phyloP scores from a whole-genome alignment of 2,888 invertebrate genomes.

The Sinodicranocentrus sp. region DNA sequence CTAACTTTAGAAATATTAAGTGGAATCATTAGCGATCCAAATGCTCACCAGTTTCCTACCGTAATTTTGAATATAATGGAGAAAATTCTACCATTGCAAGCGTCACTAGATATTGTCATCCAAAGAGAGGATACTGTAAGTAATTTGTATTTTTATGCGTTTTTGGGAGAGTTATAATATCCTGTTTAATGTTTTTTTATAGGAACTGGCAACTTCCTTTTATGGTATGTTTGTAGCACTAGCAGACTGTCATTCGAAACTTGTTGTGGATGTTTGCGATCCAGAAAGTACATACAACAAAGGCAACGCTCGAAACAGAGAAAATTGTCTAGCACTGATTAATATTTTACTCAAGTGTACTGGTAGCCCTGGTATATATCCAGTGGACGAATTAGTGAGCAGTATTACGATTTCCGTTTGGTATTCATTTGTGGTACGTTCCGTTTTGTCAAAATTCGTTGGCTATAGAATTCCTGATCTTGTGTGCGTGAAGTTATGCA shows the following conservation, averaged over 20 bases:
- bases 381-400: slow-evolving; percentile 74
- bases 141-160: neutral
- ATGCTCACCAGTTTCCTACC: slow-evolving; percentile 72
- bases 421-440: slow-evolving; percentile 76
- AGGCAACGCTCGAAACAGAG: slow-evolving; percentile 67
- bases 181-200: slow-evolving; percentile 20
- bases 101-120: slow-evolving; percentile 69
- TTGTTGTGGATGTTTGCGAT: slow-evolving; percentile 74
- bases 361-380: slow-evolving; percentile 73
- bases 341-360: slow-evolving; percentile 73
- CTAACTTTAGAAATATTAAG: slow-evolving; percentile 73
- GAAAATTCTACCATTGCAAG: slow-evolving; percentile 73
- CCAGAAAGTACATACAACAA: slow-evolving; percentile 67
- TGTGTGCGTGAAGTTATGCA: no score
- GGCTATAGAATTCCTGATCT: neutral
- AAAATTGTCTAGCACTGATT: slow-evolving; percentile 71
- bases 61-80: slow-evolving; percentile 71
- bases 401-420: slow-evolving; percentile 75
- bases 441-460: no score
- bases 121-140: slow-evolving; percentile 72
- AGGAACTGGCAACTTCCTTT: slow-evolving; percentile 75
- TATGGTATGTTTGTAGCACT: slow-evolving; percentile 74
- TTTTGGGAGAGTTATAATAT: neutral
- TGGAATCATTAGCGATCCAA: slow-evolving; percentile 73
- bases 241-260: slow-evolving; percentile 74